These are phyloP conservation scores for Yponomeuta plumbellus DNA, from an alignment of 2,888 invertebrate species.

Conservation along the genomic window DNA sequence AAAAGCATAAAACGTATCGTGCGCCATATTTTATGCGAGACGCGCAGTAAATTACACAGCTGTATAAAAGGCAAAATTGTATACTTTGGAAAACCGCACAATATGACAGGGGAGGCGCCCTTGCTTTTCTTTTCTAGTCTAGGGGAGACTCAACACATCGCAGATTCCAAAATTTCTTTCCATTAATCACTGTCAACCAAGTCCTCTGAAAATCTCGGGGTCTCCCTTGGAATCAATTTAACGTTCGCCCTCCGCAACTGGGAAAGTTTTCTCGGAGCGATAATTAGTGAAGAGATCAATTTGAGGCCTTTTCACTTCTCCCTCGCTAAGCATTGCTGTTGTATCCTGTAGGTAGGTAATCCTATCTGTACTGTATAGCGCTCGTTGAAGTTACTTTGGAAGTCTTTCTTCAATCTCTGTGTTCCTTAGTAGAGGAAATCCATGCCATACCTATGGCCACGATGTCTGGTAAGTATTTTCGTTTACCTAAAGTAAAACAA, in stretches of 20 bases:
- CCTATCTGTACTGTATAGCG: no score
- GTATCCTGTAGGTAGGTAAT: no score
- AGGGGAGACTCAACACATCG: conserved; percentile 26
- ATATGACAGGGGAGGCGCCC: conserved; percentile 34
- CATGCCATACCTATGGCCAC: no score
- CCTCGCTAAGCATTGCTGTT: no score
- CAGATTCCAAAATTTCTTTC: conserved; percentile 44
- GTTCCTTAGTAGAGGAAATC: no score
- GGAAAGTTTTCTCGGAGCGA: conserved; percentile 49
- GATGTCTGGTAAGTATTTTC: no score
- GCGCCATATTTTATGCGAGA: conserved; percentile 14
- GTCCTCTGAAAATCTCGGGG: conserved; percentile 67
- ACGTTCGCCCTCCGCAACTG: conserved; percentile 43
- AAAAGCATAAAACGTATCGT: conserved; percentile 17
- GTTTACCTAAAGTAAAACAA: no score
- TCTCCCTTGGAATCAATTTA: conserved; percentile 70
- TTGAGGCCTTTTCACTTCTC: conserved; percentile 27
- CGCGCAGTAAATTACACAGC: conserved; percentile 14
- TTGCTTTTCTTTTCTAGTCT: conserved; percentile 49
- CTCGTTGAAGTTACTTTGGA: no score
- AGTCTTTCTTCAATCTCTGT: no score
- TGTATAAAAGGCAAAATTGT: conserved; percentile 4
- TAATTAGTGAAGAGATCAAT: conserved; percentile 66
- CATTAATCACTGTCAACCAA: conserved; percentile 74
- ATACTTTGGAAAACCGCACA: conserved; percentile 26